A percentile compares a stretch with the other conserved stretches of the same genome.
phyloP scores from a whole-genome alignment of 2,113 vertebrate genomes.

The Neoarius graeffei region DNA sequence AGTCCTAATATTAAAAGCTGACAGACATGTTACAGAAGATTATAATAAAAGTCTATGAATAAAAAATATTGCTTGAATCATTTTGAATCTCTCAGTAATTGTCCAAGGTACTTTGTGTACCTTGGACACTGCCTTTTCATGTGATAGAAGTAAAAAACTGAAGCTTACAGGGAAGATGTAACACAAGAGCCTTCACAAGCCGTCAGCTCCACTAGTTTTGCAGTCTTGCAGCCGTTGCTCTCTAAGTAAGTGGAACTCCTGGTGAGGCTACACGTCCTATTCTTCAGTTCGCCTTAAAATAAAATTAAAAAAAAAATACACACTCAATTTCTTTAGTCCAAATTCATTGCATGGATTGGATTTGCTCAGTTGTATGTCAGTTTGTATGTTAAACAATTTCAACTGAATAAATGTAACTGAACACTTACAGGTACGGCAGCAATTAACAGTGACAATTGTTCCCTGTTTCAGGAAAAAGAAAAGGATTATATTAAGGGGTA shows the following conservation, averaged over 20 bases:
- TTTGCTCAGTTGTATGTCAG: background rate
- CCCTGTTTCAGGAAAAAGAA: background rate
- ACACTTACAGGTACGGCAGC: conserved; percentile 17
- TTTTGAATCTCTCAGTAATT: too few relatives aligned
- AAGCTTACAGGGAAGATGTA: conserved; percentile 75
- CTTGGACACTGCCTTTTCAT: background rate
- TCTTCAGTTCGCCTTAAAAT: background rate
- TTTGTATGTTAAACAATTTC: background rate
- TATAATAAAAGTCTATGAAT: background rate
- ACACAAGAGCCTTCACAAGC: conserved; percentile 79
- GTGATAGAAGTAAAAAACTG: background rate
- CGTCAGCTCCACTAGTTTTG: conserved; percentile 63
- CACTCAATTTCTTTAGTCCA: background rate
- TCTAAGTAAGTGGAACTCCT: conserved; percentile 62
- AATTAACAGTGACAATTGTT: background rate
- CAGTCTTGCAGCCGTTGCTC: conserved; percentile 68
- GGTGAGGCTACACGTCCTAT: conserved; percentile 64
- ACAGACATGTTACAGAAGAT: background rate
- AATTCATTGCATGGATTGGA: background rate
- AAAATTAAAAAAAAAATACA: conserved; percentile 30
- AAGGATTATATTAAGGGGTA: background rate
- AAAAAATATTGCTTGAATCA: background rate
- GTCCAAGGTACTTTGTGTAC: too few relatives aligned
- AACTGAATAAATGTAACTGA: background rate
- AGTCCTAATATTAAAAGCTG: background rate